Conservation (phyloP, 2,797 vertebrate genomes). For the Acrossocheilus fasciatus region DNA sequence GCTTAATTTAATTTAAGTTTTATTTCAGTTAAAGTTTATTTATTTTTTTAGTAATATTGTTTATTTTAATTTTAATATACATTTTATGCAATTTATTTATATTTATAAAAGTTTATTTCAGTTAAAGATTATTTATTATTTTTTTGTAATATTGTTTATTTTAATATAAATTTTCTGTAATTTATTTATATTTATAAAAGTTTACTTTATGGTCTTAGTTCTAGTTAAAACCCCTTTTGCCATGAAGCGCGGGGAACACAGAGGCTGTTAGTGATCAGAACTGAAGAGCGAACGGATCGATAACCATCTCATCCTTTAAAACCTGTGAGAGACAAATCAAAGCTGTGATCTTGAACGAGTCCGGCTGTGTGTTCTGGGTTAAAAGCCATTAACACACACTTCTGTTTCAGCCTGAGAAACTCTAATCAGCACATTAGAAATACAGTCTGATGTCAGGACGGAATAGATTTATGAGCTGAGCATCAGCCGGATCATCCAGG, state of each 20-base stretch:
- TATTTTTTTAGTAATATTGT: no score
- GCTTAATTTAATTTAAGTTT: no score
- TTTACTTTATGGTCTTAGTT: not conserved
- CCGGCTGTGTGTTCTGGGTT: constrained; percentile 34
- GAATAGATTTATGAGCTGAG: not conserved
- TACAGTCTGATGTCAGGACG: not conserved
- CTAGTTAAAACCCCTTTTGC: no score
- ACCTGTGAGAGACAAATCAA: constrained; percentile 54
- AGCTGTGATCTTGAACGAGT: constrained; percentile 35
- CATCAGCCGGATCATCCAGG: not conserved
- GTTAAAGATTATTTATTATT: no score
- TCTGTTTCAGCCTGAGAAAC: constrained; percentile 45
- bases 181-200: no score
- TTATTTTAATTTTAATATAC: no score
- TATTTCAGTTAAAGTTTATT: no score
- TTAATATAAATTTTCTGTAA: no score
- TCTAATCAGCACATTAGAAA: constrained; percentile 32
- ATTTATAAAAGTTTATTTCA: no score
- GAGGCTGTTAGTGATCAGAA: constrained; percentile 44
- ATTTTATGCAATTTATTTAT: no score
- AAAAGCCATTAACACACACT: constrained; percentile 35
- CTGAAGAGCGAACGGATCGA: constrained; percentile 47
- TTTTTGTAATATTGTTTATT: no score
- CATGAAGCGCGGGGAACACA: constrained; percentile 18
- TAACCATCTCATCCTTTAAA: constrained; percentile 50